Evolutionary conservation across 2,113 vertebrate genomes (phyloP).

Genomic region (Lichenostomus cassidix): DNA sequence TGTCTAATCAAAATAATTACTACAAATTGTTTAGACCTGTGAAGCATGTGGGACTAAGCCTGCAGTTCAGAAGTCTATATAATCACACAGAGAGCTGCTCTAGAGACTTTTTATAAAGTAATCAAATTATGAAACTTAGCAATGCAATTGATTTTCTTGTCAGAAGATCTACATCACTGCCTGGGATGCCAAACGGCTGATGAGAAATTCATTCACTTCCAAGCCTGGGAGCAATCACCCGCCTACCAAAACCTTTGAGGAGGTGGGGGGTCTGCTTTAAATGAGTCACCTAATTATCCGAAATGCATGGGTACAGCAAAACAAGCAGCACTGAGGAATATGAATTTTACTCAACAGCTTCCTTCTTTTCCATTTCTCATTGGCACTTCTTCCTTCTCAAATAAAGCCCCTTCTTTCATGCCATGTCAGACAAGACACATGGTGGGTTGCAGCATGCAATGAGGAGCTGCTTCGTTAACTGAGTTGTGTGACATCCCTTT

Average conservation of each 20-base stretch:
- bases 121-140: constrained; percentile 53
- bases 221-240: not conserved
- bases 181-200: not conserved
- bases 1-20: constrained; percentile 40
- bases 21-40: constrained; percentile 24
- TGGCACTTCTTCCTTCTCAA: not conserved
- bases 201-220: constrained; percentile 24
- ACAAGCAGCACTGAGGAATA: not conserved
- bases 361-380: not conserved
- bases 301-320: not conserved
- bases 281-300: not conserved
- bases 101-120: constrained; percentile 44
- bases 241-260: not conserved
- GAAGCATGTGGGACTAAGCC: constrained; percentile 12
- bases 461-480: constrained; percentile 6
- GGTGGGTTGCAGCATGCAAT: not conserved
- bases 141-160: constrained; percentile 57
- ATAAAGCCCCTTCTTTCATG: not conserved
- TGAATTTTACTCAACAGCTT: not conserved
- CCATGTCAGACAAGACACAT: not conserved
- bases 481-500: constrained; percentile 6
- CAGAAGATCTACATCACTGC: constrained; percentile 26
- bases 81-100: constrained; percentile 30
- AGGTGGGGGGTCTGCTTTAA: not conserved
- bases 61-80: constrained; percentile 38